Evolutionary conservation across 1,140 invertebrate genomes (phyloP), one percentile per base, ranked within the genome.

Genomic region (Hylyphantes graminicola): DNA sequence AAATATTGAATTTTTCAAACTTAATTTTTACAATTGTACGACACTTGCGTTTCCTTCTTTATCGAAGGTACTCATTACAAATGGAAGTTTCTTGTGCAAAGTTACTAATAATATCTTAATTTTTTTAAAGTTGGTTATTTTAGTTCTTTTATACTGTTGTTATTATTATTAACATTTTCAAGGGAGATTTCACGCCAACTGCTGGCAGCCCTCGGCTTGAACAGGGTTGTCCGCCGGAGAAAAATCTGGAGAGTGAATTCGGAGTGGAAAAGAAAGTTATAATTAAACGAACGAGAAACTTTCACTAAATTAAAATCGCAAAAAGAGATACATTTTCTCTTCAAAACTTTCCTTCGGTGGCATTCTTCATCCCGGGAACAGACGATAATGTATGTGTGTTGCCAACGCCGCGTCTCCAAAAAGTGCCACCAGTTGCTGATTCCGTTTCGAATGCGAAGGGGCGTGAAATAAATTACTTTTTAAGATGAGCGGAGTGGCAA

Each of bases 201-300:
- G 35, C 1, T 35, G 35, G 35, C 35, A 35, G 35, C 35, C 35
- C 35, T 35, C n/a, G 64, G 64, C 12, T 50, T 35, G 17, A 12
- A 51, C 53, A 51, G 50, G 35, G 35, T 35, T 35, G 35, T 35
- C 5, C 35, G 35, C 35, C 35, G 15, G 48, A 51, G 67, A 70
- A 50, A 70, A 50, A 59, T 12, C 12, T 4, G n/a, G 57, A 59
- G 68, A 70, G 15, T 9, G 67, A 17, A 53, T 53, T 53, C 5
- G 8, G 68, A n/a, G 51, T 9, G 19, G 10, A 51, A 35, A 55
- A 61, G 48, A 35, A 80, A 80, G 65, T 70, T 80, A 53, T 80
- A 80, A 80, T 80, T 80, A 80, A 80, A 80, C 50, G 76, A 78
- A 67, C 67, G 21, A 63, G 70, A 78, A 17, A 48, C 50, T 68